Conservation (phyloP, 2,888 invertebrate genomes). For the Zootermopsis nevadensis region DNA sequence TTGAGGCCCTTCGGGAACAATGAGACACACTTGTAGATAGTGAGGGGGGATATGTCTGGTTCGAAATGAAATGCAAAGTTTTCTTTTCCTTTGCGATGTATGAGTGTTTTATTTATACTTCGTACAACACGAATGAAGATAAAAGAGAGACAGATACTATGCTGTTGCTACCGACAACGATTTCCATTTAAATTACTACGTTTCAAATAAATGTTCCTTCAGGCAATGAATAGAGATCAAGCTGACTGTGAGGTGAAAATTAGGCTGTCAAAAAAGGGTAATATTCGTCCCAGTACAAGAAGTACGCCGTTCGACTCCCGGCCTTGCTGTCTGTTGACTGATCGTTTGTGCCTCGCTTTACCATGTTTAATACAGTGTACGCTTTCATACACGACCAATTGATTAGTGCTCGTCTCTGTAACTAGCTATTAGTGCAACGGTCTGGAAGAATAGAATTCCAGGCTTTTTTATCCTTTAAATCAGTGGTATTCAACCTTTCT, state of each 20-base stretch:
- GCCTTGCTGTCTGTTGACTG: too few relatives aligned
- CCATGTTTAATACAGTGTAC: too few relatives aligned
- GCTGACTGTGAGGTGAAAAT: background rate
- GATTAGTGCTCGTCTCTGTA: too few relatives aligned
- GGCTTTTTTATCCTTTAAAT: too few relatives aligned
- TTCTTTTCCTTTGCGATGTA: constrained; percentile 27
- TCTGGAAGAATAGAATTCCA: too few relatives aligned
- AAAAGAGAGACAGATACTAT: constrained; percentile 16
- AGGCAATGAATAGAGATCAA: constrained; percentile 39
- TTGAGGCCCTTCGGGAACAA: constrained; percentile 5
- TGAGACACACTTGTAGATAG: constrained; percentile 8
- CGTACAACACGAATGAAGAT: background rate
- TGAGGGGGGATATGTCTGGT: background rate
- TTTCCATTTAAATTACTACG: constrained; percentile 52
- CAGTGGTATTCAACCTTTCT: too few relatives aligned
- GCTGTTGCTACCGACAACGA: background rate
- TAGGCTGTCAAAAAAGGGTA: background rate
- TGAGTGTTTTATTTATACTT: constrained; percentile 28
- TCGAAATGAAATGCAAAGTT: constrained; percentile 46
- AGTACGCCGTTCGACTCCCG: too few relatives aligned
- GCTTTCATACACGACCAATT: too few relatives aligned
- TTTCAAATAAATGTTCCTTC: constrained; percentile 47
- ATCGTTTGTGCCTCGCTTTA: too few relatives aligned
- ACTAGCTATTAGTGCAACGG: too few relatives aligned
- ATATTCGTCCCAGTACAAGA: too few relatives aligned